Percentiles rank a stretch among this genome's conserved stretches.
Evolutionary conservation across 2,797 vertebrate species (phyloP).

Genomic region (Sebastes matsubarae): DNA sequence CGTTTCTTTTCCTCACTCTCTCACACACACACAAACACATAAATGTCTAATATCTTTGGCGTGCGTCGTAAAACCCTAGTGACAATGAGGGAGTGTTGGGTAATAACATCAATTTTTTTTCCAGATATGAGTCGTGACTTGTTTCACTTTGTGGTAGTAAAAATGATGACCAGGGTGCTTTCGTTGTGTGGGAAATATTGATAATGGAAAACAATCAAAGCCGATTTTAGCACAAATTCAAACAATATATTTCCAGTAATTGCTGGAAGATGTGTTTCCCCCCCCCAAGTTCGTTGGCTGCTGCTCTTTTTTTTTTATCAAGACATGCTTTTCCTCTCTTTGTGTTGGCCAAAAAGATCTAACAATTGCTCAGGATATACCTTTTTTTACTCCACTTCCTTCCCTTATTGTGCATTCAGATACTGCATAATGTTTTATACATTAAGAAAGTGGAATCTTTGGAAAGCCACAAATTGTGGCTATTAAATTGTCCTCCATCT

Average conservation of each 20-base stretch:
- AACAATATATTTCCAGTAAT: constrained; percentile 4
- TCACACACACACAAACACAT: background rate
- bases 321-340: background rate
- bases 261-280: background rate
- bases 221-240: constrained; percentile 1
- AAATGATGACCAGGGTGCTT: constrained; percentile 1
- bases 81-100: constrained; percentile 33
- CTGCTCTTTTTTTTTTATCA: background rate
- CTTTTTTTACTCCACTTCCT: background rate
- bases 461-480: constrained; percentile 14
- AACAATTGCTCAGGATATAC: background rate
- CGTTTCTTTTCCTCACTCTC: background rate
- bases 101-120: constrained; percentile 9
- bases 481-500: constrained; percentile 2
- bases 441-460: background rate
- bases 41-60: constrained; percentile 43
- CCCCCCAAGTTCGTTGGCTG: background rate
- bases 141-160: constrained; percentile 16
- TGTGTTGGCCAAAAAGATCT: background rate
- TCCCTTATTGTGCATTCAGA: background rate
- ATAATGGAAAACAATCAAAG: constrained; percentile 11
- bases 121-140: constrained; percentile 17
- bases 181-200: constrained; percentile 10
- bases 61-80: background rate
- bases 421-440: background rate